phyloP scores from a whole-genome alignment of 2,888 invertebrate species.

The Seira musarum region DNA sequence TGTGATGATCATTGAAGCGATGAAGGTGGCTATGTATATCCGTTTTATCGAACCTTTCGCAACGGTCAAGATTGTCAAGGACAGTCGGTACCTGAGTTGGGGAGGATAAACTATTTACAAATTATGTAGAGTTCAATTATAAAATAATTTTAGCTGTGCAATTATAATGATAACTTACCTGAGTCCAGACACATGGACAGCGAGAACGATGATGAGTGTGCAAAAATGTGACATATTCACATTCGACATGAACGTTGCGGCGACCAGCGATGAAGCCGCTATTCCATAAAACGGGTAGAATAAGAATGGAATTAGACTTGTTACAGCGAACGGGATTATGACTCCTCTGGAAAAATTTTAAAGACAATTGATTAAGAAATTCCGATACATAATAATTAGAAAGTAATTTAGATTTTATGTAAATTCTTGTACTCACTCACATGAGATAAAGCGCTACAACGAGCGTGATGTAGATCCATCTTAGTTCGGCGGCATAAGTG shows the following conservation, averaged over 20 bases:
- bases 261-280: not conserved
- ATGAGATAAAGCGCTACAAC: constrained; percentile 25
- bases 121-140: no score
- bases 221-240: constrained; percentile 35
- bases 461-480: constrained; percentile 27
- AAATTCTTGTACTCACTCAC: constrained; percentile 24
- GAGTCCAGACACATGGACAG: no score
- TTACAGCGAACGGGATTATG: constrained; percentile 14
- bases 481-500: not conserved
- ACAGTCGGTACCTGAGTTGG: constrained; percentile 35
- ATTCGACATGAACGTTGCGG: constrained; percentile 40
- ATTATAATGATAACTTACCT: no score
- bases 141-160: no score
- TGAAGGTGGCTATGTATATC: constrained; percentile 11
- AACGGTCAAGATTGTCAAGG: constrained; percentile 25
- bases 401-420: not conserved
- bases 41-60: not conserved
- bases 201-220: constrained; percentile 19
- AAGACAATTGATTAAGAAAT: not conserved
- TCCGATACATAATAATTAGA: not conserved
- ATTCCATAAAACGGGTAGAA: constrained; percentile 26
- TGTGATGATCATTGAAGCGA: constrained; percentile 17
- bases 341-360: constrained; percentile 20
- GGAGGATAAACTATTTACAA: no score
- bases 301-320: constrained; percentile 27